Evolutionary conservation across 2,888 invertebrate species (phyloP), one percentile per base, ranked within the genome.

Genomic region (Heliconius erato): DNA sequence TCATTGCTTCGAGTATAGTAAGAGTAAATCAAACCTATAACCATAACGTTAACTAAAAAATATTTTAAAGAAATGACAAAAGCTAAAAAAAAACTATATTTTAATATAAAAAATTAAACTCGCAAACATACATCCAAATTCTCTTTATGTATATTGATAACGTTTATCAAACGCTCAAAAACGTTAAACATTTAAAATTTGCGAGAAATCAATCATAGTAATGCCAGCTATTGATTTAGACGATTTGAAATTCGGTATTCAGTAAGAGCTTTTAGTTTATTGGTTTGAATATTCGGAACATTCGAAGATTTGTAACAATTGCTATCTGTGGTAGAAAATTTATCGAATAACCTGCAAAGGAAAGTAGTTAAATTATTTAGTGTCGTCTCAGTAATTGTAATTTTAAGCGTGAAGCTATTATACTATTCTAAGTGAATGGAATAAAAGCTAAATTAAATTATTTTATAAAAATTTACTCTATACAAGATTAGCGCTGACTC

Each of bases 251-350:
- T 76, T 76, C 63, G 76, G 76, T 63, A 76, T 76, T 76, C 63
- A 40, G 76, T 76, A 26, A 76, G 63, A 76, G 76, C 76, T 76
- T 76, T 76, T 76, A 76, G 76, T 63, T 76, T 76, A 76, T 76
- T 76, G 76, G 35, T 63, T 40, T 63, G 63, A 76, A 76, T 40
- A 76, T 76, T 76, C 76, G 16, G 35, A 76, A 35, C n/a, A 76
- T 76, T 76, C 35, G 59, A 76, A 76, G 76, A 63, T 76, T 76
- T 76, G 76, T 76, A 40, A 76, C 63, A 76, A 76, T 76, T 65
- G 35, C 63, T 40, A 7, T 19, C 40, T 63, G 59, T 40, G 35
- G 9, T 12, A 63, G 76, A 76, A 76, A 59, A 76, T 76, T 76
- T 35, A 63, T 35, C n/a, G 35, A 59, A 76, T 76, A 35, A 59